phyloP scores from a whole-genome alignment of 2,888 invertebrate species.

The Endotricha flammealis region DNA sequence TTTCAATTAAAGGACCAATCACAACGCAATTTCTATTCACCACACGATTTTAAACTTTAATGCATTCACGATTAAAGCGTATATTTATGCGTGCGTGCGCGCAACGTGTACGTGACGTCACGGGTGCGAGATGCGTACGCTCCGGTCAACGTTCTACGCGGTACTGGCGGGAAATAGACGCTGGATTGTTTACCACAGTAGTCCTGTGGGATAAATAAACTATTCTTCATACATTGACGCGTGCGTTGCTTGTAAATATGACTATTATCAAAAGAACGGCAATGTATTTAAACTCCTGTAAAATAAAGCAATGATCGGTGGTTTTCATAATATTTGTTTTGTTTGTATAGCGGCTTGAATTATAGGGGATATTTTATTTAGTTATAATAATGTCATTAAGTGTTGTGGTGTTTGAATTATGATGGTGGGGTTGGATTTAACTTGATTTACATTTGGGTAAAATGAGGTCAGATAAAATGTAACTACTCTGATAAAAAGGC shows the following conservation, averaged over 20 bases:
- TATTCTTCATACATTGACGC: neutral
- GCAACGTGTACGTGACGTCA: slow-evolving; percentile 8
- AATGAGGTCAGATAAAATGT: too few species aligned
- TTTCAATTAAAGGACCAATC: slow-evolving; percentile 1
- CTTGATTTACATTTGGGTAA: too few species aligned
- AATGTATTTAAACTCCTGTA: too few species aligned
- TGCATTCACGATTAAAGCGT: neutral
- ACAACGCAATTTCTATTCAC: neutral
- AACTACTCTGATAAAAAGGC: too few species aligned
- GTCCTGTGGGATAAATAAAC: neutral
- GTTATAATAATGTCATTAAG: too few species aligned
- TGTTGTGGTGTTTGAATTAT: too few species aligned
- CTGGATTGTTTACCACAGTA: slow-evolving; percentile 9
- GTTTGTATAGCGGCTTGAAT: slow-evolving; percentile 6
- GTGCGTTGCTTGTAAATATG: too few species aligned
- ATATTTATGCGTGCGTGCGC: neutral
- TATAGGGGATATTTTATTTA: too few species aligned
- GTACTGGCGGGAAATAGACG: slow-evolving; percentile 2
- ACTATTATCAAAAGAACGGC: neutral
- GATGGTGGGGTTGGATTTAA: too few species aligned
- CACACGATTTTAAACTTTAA: neutral
- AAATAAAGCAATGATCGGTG: too few species aligned
- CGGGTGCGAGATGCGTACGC: slow-evolving; percentile 3
- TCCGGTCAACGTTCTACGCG: slow-evolving; percentile 4
- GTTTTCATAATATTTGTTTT: too few species aligned